phyloP scores from a whole-genome alignment of 2,888 invertebrate species.

The Opisthograptis luteolata region DNA sequence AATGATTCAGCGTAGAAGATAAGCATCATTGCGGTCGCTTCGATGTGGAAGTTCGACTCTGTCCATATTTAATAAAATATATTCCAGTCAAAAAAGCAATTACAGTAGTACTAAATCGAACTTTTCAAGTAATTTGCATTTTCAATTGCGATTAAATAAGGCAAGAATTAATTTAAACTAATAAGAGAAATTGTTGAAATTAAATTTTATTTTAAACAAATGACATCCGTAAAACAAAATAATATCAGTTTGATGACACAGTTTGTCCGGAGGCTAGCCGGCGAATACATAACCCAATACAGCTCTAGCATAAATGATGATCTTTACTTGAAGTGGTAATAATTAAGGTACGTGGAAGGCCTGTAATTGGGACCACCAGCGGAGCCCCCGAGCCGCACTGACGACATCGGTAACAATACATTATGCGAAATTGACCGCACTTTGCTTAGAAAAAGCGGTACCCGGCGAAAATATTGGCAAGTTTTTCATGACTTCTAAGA shows the following conservation, averaged over 20 bases:
- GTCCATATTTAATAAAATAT: too few species aligned
- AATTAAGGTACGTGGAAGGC: conserved; percentile 63
- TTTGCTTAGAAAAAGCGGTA: conserved; percentile 47
- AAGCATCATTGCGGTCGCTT: too few species aligned
- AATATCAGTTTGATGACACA: not conserved
- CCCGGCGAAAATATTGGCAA: conserved; percentile 6
- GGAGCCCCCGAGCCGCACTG: conserved; percentile 45
- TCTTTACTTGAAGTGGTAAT: conserved; percentile 65
- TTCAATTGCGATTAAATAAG: too few species aligned
- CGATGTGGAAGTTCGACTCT: too few species aligned
- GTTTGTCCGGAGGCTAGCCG: not conserved
- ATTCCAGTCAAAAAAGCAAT: too few species aligned
- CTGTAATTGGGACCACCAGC: conserved; percentile 70
- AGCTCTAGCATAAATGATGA: conserved; percentile 43
- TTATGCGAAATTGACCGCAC: conserved; percentile 56
- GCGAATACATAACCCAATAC: conserved; percentile 7
- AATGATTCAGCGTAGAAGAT: too few species aligned
- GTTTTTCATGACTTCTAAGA: conserved; percentile 31
- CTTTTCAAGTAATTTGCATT: too few species aligned
- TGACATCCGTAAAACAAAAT: too few species aligned
- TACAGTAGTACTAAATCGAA: too few species aligned
- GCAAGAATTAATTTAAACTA: too few species aligned
- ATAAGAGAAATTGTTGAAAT: too few species aligned
- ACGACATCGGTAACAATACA: conserved; percentile 46
- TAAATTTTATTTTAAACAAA: too few species aligned